Evolutionary conservation across 1,140 invertebrate species (phyloP), one percentile per base, ranked within the genome.

Genomic region (Pseudachorutes palmiensis): DNA sequence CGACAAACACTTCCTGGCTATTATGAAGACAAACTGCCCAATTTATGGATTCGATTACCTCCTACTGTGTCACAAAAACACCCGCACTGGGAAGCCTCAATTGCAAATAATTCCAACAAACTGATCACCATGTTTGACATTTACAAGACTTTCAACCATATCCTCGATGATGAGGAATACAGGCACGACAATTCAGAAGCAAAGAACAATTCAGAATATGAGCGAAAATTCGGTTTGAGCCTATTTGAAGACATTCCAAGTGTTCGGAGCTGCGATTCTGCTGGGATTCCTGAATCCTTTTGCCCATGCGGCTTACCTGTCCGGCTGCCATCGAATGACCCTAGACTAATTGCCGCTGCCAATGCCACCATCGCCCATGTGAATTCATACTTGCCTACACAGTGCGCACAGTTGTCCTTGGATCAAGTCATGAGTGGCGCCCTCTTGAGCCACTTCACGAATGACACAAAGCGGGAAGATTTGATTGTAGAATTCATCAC

Each of bases 21-120:
- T 72, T 74, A 82, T 19, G 84, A 85, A 74, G 83, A 83, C 70
- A 72, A 81, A 48, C 73, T 85, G 16, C 84, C 83, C 26, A 82
- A 82, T 68, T 75, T 83, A 67, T 81, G 78, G 67, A 65, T 85
- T 16, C 36, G 36, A 41, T 19, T 41, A 9, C 19, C 36, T 9
- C 5, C 5, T 9, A 41, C 36, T 5, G 19, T 41, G 19, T 9
- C 36, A 9, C 5, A 19, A 41, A 19, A 41, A 41, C 19, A 9
- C 36, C 36, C 36, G 19, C 5, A 41, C 36, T 41, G 36, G 36
- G 36, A 41, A 19, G 19, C 5, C 5, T 41, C 36, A 5, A 9
- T 41, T 5, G 36, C 19, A 9, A 41, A 5, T 9, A 41, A 41
- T 19, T 41, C 36, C n/a, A n/a, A n/a, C n/a, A n/a, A n/a, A n/a